Evolutionary conservation across 1,140 invertebrate genomes (phyloP), one percentile per base, ranked within the genome.

Genomic region (Vollenhovia emeryi): DNA sequence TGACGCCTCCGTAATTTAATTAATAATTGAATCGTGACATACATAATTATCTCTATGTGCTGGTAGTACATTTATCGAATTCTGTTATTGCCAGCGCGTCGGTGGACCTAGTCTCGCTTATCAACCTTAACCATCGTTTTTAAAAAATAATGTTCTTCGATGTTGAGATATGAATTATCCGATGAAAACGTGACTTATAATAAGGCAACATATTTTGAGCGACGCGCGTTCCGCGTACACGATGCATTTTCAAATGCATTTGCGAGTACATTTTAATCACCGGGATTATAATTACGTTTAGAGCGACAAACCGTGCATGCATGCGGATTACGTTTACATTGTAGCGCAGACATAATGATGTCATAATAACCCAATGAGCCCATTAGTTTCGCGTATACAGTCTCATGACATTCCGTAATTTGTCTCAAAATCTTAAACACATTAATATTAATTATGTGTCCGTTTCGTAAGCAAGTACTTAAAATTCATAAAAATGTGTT

Each of bases 241-340:
- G 1, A 0, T 52, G 18, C 18, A 30, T 82, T 52, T 43, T 40
- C 1, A 18, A 50, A 15, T 30, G 15, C 15, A 9, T 30, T 8
- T 21, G 40, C 21, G 40, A 69, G 27, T 82, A 43, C 33, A 64
- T 79, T 87, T 82, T 82, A 82, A 74, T 85, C 45, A 45, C 57
- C 7, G 2, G 0, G n/a, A 43, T 73, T 59, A 57, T 45, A 82
- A 82, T 82, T 45, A 21, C 43, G 7, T 59, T 79, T 55, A 15
- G 8, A 45, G n/a, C 11, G 48, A 57, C 74, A 82, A 64, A 66
- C n/a, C 24, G 30, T 48, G 50, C 40, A 7, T 66, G 18, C 27
- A 40, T 52, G 30, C 0, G 85, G 57, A 87, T 87, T 82, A 87
- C n/a, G 59, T 55, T 57, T 6, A 40, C 6, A 73, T 82, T 71